Evolutionary conservation across 2,888 invertebrate genomes (phyloP), one percentile per base, ranked within the genome.

Genomic region (Apamea epomidion): DNA sequence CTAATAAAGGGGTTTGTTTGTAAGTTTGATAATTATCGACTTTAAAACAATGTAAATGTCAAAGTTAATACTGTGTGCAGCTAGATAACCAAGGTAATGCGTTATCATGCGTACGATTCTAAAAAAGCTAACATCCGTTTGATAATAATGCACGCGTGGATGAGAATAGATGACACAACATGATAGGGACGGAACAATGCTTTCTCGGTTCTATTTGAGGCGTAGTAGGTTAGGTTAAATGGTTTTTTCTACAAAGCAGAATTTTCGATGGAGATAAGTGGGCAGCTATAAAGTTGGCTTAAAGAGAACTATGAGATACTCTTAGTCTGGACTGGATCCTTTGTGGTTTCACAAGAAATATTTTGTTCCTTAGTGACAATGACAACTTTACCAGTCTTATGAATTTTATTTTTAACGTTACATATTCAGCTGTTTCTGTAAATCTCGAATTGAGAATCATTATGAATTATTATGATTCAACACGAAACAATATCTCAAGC

Each of bases 41-140:
- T 70, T 75, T 75, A 62, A 32, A 74, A 84, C 74, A 80, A 64
- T 60, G 67, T 78, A 69, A 83, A 70, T 88, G 77, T 77, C 80
- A 76, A 32, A 32, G 32, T 32, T 42, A 48, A 74, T 72, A 78
- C 37, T 72, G 60, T 74, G 37, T 78, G 74, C 71, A 83, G 76
- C 62, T 81, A 80, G 88, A 87, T 87, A 83, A 83, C 29, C 62
- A 81, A 87, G 76, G 82, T 81, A 78, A 87, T 74, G 81, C 58
- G 71, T 76, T 90, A 88, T 85, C 83, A 25, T 74, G 62, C n/a
- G 73, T 69, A 84, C 74, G 54, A 85, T 78, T 81, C 37, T 74
- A 68, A 67, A 37, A 71, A 76, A 29, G 73, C 76, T 65, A 90
- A 86, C 86, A 88, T 90, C 88, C 89, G 89, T 83, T 85, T 62